These are phyloP conservation scores for Sialia sialis DNA, from an alignment of 2,113 vertebrate genomes.

Conservation along the genomic window DNA sequence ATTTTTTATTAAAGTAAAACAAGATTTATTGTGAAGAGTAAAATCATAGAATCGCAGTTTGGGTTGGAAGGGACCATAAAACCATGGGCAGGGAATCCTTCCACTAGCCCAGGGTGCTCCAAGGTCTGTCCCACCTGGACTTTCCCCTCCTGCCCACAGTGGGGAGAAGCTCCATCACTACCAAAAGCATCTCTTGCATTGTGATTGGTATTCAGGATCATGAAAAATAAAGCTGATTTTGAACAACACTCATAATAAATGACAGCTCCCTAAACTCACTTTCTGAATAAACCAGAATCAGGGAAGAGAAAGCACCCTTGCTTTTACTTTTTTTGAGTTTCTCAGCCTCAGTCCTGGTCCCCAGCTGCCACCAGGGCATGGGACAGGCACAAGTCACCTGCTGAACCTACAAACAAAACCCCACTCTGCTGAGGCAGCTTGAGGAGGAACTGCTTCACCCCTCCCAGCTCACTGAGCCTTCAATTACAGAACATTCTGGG, in stretches of 20 bases:
- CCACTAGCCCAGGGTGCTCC: not conserved
- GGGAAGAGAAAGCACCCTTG: not conserved
- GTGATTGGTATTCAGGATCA: not conserved
- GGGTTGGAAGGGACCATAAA: not conserved
- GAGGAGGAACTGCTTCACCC: too few relatives aligned
- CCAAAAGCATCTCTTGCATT: not conserved
- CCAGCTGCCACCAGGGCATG: not conserved
- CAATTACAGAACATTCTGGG: not conserved
- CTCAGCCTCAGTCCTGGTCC: not conserved
- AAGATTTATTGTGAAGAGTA: not conserved
- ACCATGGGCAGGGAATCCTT: not conserved
- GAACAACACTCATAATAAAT: not conserved
- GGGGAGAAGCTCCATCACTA: not conserved
- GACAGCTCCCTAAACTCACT: not conserved
- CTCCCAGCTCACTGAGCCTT: not conserved
- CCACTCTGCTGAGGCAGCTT: too few relatives aligned
- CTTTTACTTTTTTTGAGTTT: fast-evolving
- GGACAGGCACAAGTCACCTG: not conserved
- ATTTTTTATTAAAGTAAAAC: not conserved
- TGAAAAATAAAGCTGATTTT: not conserved
- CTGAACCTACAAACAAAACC: not conserved
- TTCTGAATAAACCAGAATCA: not conserved
- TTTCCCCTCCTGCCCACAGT: not conserved
- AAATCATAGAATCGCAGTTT: not conserved
- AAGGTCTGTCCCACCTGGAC: not conserved